Evolutionary conservation across 1,140 invertebrate species (phyloP).

Genomic region (Trichonephila clavata): DNA sequence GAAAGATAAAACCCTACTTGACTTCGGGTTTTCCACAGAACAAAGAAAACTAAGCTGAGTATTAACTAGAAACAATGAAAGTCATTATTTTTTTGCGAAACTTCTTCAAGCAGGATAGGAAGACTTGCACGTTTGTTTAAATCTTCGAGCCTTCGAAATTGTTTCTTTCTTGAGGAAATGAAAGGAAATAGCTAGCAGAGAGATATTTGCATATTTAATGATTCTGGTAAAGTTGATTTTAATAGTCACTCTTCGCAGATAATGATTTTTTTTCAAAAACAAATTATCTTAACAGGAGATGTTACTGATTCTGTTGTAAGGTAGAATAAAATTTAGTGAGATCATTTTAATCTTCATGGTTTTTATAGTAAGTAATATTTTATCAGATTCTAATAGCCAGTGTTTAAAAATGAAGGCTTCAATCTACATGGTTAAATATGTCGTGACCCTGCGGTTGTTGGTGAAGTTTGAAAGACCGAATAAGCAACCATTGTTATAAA

Average conservation of each 20-base stretch:
- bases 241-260: background rate
- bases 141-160: background rate
- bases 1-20: background rate
- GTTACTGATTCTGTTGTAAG: too few species aligned
- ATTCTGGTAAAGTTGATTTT: background rate
- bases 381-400: too few species aligned
- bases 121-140: background rate
- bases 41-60: background rate
- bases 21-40: background rate
- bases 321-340: too few species aligned
- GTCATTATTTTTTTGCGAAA: background rate
- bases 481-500: too few species aligned
- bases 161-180: background rate
- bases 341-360: too few species aligned
- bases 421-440: too few species aligned
- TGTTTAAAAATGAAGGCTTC: too few species aligned
- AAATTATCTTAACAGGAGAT: background rate
- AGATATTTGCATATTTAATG: constrained; percentile 4
- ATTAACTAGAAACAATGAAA: constrained; percentile 1
- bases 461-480: too few species aligned
- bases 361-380: too few species aligned
- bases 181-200: background rate
- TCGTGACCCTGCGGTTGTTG: too few species aligned
- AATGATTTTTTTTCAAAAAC: background rate
- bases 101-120: background rate